Percentiles rank a stretch among this genome's conserved stretches.
Evolutionary conservation across 2,888 invertebrate genomes (phyloP).

Genomic region (Scaptomyza reducta): DNA sequence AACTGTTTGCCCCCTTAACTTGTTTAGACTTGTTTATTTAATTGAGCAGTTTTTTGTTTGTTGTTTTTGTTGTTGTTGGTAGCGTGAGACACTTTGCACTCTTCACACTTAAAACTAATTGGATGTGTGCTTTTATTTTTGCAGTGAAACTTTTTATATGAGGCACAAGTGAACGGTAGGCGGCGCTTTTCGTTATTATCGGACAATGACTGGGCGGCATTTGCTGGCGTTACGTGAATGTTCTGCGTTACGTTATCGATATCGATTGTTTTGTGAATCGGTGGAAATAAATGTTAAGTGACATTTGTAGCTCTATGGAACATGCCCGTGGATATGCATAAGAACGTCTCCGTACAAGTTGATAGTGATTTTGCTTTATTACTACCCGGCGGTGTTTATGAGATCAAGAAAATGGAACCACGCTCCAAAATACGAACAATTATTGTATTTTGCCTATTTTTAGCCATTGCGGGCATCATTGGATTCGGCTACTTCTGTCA

Average conservation of each 20-base stretch:
- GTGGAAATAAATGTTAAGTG: slow-evolving; percentile 5
- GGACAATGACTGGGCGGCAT: slow-evolving; percentile 41
- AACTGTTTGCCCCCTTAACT: background rate
- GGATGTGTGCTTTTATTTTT: slow-evolving; percentile 13
- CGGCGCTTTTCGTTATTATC: slow-evolving; percentile 24
- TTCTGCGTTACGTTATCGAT: slow-evolving; percentile 6
- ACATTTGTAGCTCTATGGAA: slow-evolving; percentile 60
- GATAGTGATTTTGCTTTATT: slow-evolving; percentile 92
- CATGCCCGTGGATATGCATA: slow-evolving; percentile 86
- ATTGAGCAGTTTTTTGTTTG: slow-evolving; percentile 13
- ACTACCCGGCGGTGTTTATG: slow-evolving; percentile 91
- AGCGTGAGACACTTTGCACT: background rate
- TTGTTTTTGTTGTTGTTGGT: background rate
- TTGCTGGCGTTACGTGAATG: slow-evolving; percentile 23
- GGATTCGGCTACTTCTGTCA: slow-evolving; percentile 96
- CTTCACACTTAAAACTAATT: slow-evolving; percentile 4
- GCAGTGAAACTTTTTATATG: slow-evolving; percentile 19
- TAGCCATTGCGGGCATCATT: slow-evolving; percentile 93
- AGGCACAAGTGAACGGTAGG: slow-evolving; percentile 15
- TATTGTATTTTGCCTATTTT: slow-evolving; percentile 91
- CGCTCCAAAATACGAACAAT: slow-evolving; percentile 92
- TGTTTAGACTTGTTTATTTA: slow-evolving; percentile 23
- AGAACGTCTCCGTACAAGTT: slow-evolving; percentile 93
- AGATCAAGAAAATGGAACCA: slow-evolving; percentile 94
- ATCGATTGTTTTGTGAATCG: slow-evolving; percentile 2